Conservation (phyloP, 2,797 vertebrate genomes). For the Spinus olivaceus region DNA sequence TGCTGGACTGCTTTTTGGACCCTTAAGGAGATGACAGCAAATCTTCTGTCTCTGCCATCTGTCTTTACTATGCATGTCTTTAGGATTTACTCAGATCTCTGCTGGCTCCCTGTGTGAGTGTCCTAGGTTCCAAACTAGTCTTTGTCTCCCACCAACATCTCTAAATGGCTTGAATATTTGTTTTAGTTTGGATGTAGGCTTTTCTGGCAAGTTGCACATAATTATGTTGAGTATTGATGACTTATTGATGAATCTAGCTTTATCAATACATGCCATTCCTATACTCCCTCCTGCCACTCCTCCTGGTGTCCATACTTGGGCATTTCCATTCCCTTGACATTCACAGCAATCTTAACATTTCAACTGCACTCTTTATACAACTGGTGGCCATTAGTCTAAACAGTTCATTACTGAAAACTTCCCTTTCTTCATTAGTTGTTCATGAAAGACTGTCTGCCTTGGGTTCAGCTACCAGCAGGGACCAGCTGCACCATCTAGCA, state of each 20-base stretch:
- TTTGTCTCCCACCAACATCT: neutral
- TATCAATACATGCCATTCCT: neutral
- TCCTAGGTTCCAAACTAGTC: neutral
- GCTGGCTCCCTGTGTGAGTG: neutral
- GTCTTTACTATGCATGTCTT: neutral
- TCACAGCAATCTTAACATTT: neutral
- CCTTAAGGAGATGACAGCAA: neutral
- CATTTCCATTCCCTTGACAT: neutral
- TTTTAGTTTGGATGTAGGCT: neutral
- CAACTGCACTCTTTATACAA: neutral
- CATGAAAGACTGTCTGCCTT: neutral
- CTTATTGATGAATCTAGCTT: neutral
- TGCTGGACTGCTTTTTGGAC: neutral
- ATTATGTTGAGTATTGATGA: neutral
- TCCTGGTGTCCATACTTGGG: neutral
- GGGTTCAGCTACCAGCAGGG: neutral
- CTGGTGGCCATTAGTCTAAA: neutral
- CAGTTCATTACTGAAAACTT: neutral
- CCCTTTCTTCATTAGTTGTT: neutral
- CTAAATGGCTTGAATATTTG: neutral
- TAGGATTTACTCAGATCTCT: neutral
- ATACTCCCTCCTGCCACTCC: neutral
- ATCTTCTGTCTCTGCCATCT: neutral
- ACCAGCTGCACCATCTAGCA: neutral
- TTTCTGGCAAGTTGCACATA: neutral